Base-by-base conservation (phyloP, 2,888 invertebrate species). In the Linyphia triangularis region DNA sequence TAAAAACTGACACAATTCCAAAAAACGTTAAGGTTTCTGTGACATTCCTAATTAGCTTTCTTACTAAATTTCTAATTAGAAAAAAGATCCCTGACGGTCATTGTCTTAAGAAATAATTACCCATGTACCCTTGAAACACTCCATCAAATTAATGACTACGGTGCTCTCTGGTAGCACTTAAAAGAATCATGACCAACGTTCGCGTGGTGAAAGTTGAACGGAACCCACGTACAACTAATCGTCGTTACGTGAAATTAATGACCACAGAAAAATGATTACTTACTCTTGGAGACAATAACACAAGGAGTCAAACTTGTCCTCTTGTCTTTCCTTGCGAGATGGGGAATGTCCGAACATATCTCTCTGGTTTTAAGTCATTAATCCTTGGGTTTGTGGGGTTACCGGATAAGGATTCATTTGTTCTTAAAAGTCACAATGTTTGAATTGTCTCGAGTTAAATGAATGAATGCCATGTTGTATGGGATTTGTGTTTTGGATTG, bases 191-290 rank as follows among this genome's bases (percentile, higher is more conserved):
- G 16, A 7, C 59, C 59, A 19, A 30, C 65, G 30, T 30, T 69
- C 33, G 43, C 43, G 26, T 43, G 43, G 51, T 70, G 43, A 70
- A 26, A 70, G 70, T 51, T 51, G 51, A 70, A 51, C 43, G 43
- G 33, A 37, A 37, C 33, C 30, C 67, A 69, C 67, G 67, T 69
- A 43, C 43, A 22, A 33, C 77, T 77, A 63, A 63, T 77, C 61
- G 77, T 77, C 77, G 40, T 63, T 40, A 24, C 77, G 33, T 61
- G 61, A 63, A 61, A 63, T 63, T 77, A 63, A 77, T 77, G 77
- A 77, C 77, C 61, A 1, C 26, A 40, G 61, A 63, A 63, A 77
- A 77, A 77, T 77, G 77, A 77, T 63, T 61, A 73, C 73, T 57
- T 57, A 43, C 43, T 70, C 43, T 19, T 43, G 5, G 19, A 33